Conservation (phyloP, 2,888 invertebrate species). For the Drosophila ezoana region DNA sequence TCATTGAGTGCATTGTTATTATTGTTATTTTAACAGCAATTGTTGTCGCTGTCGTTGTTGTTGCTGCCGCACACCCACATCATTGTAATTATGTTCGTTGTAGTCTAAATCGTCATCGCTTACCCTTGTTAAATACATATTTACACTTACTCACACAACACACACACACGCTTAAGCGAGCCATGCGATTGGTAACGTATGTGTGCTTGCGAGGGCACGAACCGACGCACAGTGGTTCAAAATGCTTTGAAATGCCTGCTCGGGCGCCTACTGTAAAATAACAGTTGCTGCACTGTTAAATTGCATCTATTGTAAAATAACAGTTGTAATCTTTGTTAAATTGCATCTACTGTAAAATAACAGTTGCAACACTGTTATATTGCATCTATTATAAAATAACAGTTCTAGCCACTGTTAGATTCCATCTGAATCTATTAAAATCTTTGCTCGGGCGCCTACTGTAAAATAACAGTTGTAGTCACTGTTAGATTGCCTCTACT, state of each 20-base stretch:
- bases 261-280: no score
- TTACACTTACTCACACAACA: slow-evolving; percentile 9
- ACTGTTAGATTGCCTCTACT: no score
- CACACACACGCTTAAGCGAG: slow-evolving; percentile 1
- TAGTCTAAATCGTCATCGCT: slow-evolving; percentile 50
- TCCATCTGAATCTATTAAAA: no score
- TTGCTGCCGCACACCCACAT: slow-evolving; percentile 47
- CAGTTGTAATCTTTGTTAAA: no score
- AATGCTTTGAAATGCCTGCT: no score
- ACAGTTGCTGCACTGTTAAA: no score
- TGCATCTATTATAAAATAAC: background rate
- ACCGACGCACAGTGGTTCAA: slow-evolving; percentile 45
- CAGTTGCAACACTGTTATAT: no score
- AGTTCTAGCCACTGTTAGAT: no score
- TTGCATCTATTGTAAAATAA: no score
- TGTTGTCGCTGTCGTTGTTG: slow-evolving; percentile 17
- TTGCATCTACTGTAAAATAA: no score
- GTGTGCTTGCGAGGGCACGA: slow-evolving; percentile 16
- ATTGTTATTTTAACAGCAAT: slow-evolving; percentile 27
- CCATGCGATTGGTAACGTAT: slow-evolving; percentile 9
- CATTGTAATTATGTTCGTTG: slow-evolving; percentile 48
- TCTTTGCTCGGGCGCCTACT: background rate
- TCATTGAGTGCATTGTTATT: slow-evolving; percentile 66
- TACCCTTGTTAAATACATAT: slow-evolving; percentile 57
- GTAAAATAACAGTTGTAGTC: no score